Evolutionary conservation across 2,888 invertebrate genomes (phyloP).

Genomic region (Sinotaia quadrata): DNA sequence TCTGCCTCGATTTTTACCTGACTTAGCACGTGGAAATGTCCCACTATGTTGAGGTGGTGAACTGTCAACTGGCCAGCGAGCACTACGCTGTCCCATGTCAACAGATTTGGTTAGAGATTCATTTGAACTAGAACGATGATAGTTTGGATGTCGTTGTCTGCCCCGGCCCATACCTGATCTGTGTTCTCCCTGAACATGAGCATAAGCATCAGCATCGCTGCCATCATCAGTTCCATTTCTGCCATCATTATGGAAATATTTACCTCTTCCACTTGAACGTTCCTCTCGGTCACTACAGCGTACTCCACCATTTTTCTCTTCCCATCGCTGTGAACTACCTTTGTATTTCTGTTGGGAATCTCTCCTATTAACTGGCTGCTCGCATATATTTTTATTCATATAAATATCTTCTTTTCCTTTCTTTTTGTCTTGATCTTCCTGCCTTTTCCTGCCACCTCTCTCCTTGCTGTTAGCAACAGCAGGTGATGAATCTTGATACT

Average conservation of each 20-base stretch:
- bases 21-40: constrained; percentile 32
- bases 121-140: constrained; percentile 37
- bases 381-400: no score
- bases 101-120: constrained; percentile 29
- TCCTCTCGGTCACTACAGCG: background rate
- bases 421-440: constrained; percentile 4
- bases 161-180: constrained; percentile 13
- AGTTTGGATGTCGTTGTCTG: constrained; percentile 9
- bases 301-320: background rate
- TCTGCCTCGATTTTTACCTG: constrained; percentile 5
- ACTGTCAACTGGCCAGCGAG: constrained; percentile 20
- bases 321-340: background rate
- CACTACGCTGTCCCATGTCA: constrained; percentile 17
- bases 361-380: no score
- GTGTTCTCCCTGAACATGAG: background rate
- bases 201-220: background rate
- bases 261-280: background rate
- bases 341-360: background rate
- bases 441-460: background rate
- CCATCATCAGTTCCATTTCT: no score
- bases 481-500: no score
- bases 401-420: background rate
- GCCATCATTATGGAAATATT: background rate
- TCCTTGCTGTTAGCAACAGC: background rate
- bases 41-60: constrained; percentile 28